phyloP scores from a whole-genome alignment of 2,113 vertebrate genomes.

The Triplophysa siluroides region DNA sequence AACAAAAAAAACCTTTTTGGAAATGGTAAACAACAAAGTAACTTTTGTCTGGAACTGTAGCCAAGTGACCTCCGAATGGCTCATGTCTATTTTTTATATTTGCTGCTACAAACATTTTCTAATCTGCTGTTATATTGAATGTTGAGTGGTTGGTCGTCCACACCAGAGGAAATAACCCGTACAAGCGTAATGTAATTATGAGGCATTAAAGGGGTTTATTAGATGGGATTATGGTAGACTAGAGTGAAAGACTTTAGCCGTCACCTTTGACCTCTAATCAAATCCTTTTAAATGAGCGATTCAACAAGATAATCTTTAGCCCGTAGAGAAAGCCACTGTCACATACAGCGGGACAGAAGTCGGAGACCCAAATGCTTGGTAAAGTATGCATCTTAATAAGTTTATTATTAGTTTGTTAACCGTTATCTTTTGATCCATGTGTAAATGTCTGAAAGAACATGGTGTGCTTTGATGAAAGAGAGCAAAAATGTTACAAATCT shows the following conservation, averaged over 20 bases:
- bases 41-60: too few species aligned
- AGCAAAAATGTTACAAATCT: too few species aligned
- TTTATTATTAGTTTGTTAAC: too few species aligned
- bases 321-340: background rate
- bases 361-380: background rate
- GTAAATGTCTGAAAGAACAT: too few species aligned
- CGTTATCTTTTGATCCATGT: too few species aligned
- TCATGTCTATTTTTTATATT: too few species aligned
- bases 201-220: slow-evolving; percentile 20
- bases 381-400: background rate
- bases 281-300: slow-evolving; percentile 36
- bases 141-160: background rate
- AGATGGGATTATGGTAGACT: slow-evolving; percentile 30
- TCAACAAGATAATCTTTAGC: slow-evolving; percentile 31
- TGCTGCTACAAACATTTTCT: too few species aligned
- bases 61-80: too few species aligned
- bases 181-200: slow-evolving; percentile 37
- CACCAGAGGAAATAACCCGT: background rate
- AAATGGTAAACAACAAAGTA: too few species aligned
- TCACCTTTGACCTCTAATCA: slow-evolving; percentile 48
- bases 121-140: background rate
- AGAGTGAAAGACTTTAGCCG: slow-evolving; percentile 37
- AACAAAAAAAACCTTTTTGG: too few species aligned
- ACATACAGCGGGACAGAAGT: background rate
- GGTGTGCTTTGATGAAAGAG: too few species aligned